Conservation (phyloP, 2,113 vertebrate genomes). For the Syngnathus scovelli region DNA sequence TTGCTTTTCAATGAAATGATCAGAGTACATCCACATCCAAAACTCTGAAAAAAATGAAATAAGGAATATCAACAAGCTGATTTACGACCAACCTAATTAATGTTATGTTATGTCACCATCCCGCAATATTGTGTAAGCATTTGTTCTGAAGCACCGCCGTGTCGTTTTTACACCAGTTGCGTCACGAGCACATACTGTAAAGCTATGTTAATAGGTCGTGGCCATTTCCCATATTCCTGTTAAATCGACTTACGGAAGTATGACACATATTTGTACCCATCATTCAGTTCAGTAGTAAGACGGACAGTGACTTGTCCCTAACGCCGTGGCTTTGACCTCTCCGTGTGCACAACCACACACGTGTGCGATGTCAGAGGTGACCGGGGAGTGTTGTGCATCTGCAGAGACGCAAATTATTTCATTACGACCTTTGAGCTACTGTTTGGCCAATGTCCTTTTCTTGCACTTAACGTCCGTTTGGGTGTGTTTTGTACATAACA, state of each 20-base stretch:
- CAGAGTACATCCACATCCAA: too few species aligned
- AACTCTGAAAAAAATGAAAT: too few species aligned
- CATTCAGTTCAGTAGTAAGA: slow-evolving; percentile 1
- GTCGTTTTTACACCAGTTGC: neutral
- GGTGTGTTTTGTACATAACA: slow-evolving; percentile 10
- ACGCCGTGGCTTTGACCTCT: neutral
- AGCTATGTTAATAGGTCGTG: slow-evolving; percentile 3
- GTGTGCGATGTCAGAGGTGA: slow-evolving; percentile 17
- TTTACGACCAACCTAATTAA: neutral
- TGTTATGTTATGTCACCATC: neutral
- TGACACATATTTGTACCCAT: neutral
- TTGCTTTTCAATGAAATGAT: too few species aligned
- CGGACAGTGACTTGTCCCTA: neutral
- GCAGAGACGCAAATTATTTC: slow-evolving; percentile 4
- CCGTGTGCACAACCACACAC: slow-evolving; percentile 4
- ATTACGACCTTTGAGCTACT: slow-evolving; percentile 8
- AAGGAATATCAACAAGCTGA: neutral
- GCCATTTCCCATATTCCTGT: neutral
- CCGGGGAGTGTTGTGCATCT: slow-evolving; percentile 7
- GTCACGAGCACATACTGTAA: neutral
- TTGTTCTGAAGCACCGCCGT: neutral
- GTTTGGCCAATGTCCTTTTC: neutral
- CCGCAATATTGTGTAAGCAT: neutral
- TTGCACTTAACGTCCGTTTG: neutral
- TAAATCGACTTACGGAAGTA: neutral